These are phyloP conservation scores for Andrena camellia DNA, from an alignment of 2,888 invertebrate genomes.

Conservation along the genomic window DNA sequence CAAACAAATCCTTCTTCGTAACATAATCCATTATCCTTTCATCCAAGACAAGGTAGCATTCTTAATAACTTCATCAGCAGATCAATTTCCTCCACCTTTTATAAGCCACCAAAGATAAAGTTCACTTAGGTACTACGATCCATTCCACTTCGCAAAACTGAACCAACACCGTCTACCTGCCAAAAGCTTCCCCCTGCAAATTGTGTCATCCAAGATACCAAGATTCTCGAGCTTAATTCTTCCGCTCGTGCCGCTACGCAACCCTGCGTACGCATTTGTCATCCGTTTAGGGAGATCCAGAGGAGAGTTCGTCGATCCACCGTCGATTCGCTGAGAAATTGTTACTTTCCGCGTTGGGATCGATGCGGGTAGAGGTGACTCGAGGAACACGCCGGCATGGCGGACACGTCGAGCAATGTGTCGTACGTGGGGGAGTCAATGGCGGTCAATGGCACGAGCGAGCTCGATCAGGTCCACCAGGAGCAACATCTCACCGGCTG, in stretches of 20 bases:
- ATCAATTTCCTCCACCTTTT: too few species aligned
- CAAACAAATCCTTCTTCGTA: too few species aligned
- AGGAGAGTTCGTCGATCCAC: slow-evolving; percentile 4
- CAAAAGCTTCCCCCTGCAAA: neutral
- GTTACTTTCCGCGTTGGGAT: slow-evolving; percentile 41
- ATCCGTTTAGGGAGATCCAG: neutral
- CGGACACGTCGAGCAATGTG: slow-evolving; percentile 68
- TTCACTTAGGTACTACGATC: too few species aligned
- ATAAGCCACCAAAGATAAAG: too few species aligned
- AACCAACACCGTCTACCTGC: too few species aligned
- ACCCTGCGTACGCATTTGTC: neutral
- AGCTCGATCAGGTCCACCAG: slow-evolving; percentile 81
- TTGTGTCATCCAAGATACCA: neutral
- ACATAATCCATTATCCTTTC: too few species aligned
- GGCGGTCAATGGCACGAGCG: slow-evolving; percentile 85
- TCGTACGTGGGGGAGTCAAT: slow-evolving; percentile 83
- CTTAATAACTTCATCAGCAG: too few species aligned
- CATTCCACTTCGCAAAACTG: too few species aligned
- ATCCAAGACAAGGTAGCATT: too few species aligned
- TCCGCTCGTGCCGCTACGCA: slow-evolving; percentile 15
- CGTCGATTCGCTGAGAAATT: slow-evolving; percentile 45
- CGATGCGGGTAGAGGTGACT: slow-evolving; percentile 45
- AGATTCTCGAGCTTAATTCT: neutral
- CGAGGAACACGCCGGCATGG: slow-evolving; percentile 56
- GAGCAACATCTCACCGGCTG: slow-evolving; percentile 80